A percentile compares a stretch with the other conserved stretches of the same genome.
Conservation (phyloP, 2,888 invertebrate genomes). For the Rhagium mordax region DNA sequence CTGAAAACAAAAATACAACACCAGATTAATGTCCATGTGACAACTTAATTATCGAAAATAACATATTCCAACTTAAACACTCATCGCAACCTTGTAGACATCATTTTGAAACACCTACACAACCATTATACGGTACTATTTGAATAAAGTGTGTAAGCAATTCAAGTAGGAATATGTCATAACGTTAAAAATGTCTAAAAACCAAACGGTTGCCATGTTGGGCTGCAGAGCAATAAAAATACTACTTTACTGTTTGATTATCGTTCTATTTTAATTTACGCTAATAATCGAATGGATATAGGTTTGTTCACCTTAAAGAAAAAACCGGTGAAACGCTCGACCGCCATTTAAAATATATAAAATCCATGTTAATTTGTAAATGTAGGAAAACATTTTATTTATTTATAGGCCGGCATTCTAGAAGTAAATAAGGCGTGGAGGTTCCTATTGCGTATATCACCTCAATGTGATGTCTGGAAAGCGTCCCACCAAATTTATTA, state of each 20-base stretch:
- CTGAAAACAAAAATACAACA: constrained; percentile 70
- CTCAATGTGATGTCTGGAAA: not conserved
- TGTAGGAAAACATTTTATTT: not conserved
- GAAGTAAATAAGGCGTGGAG: not conserved
- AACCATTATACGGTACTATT: constrained; percentile 25
- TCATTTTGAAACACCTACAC: constrained; percentile 3
- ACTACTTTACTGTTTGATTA: not conserved
- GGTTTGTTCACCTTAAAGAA: not conserved
- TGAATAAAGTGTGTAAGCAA: constrained; percentile 22
- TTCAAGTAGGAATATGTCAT: constrained; percentile 7
- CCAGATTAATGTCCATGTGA: constrained; percentile 27
- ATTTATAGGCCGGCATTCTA: not conserved
- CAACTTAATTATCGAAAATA: constrained; percentile 36
- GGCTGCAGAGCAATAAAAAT: not conserved
- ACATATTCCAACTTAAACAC: constrained; percentile 15
- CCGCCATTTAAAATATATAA: not conserved
- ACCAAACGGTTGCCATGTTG: not conserved
- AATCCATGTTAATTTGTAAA: not conserved
- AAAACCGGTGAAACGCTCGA: not conserved
- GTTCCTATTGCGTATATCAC: not conserved
- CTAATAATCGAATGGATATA: not conserved
- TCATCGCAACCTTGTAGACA: constrained; percentile 23
- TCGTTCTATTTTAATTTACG: not conserved
- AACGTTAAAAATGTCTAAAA: not conserved
- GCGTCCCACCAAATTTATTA: not conserved